Evolutionary conservation across 2,113 vertebrate species (phyloP).

Genomic region (Embiotoca jacksoni): DNA sequence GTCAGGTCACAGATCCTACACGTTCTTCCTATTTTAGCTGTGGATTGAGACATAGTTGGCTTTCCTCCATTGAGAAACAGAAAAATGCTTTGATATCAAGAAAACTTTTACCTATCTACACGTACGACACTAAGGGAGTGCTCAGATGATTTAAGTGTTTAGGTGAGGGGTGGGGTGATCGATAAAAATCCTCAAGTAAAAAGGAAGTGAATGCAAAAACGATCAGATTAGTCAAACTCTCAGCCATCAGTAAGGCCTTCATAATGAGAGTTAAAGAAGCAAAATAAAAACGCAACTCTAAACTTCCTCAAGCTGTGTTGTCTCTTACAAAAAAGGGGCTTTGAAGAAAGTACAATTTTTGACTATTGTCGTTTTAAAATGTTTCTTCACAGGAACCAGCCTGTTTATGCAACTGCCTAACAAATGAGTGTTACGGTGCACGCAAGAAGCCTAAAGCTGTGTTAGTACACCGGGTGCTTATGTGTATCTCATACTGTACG

Average conservation of each 20-base stretch:
- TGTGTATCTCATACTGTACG: conserved; percentile 53
- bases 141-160: conserved; percentile 79
- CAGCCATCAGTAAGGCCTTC: conserved; percentile 81
- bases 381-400: conserved; percentile 90
- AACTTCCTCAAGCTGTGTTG: conserved; percentile 65
- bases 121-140: conserved; percentile 81
- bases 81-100: conserved; percentile 61
- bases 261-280: conserved; percentile 87
- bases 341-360: conserved; percentile 57
- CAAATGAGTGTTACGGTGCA: conserved; percentile 59
- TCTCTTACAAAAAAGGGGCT: conserved; percentile 77
- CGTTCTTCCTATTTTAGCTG: conserved; percentile 51
- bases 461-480: conserved; percentile 34
- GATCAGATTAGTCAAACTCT: conserved; percentile 75
- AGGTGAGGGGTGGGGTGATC: conserved; percentile 58
- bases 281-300: conserved; percentile 73
- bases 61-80: conserved; percentile 73
- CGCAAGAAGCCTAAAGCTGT: conserved; percentile 53
- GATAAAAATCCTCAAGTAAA: conserved; percentile 74
- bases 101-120: conserved; percentile 79
- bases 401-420: conserved; percentile 80
- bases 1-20: conserved; percentile 49
- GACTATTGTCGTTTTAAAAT: conserved; percentile 78
- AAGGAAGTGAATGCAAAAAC: conserved; percentile 60
- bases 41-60: conserved; percentile 75